Evolutionary conservation across 1,140 invertebrate genomes (phyloP).

Genomic region (Tetramorium alpestre): DNA sequence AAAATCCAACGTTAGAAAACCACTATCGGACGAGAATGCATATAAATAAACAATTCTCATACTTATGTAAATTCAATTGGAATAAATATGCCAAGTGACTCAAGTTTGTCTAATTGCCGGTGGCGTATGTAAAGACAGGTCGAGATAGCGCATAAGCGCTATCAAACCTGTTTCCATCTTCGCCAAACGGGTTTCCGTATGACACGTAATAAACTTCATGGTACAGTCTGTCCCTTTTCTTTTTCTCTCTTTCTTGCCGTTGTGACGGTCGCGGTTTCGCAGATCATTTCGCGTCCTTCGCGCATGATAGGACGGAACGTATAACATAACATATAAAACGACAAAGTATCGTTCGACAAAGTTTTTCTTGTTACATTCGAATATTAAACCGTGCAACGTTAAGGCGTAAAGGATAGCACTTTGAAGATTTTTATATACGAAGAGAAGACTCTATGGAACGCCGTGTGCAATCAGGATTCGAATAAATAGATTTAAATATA

Average conservation of each 20-base stretch:
- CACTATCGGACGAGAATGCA: background rate
- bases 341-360: background rate
- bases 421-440: background rate
- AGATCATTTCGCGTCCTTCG: background rate
- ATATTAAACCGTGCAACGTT: background rate
- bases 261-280: background rate
- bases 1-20: background rate
- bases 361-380: background rate
- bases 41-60: background rate
- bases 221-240: background rate
- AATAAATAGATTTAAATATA: background rate
- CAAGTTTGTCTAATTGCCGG: background rate
- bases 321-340: background rate
- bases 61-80: background rate
- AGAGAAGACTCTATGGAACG: background rate
- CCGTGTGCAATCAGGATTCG: background rate
- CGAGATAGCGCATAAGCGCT: background rate
- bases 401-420: background rate
- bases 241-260: background rate
- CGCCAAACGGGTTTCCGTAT: slow-evolving; percentile 8
- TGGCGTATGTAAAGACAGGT: background rate
- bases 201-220: background rate
- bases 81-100: slow-evolving; percentile 15
- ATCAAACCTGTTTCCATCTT: slow-evolving; percentile 50
- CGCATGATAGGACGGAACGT: background rate